These are phyloP conservation scores for Otis tarda DNA, from an alignment of 2,113 vertebrate species.

Conservation along the genomic window DNA sequence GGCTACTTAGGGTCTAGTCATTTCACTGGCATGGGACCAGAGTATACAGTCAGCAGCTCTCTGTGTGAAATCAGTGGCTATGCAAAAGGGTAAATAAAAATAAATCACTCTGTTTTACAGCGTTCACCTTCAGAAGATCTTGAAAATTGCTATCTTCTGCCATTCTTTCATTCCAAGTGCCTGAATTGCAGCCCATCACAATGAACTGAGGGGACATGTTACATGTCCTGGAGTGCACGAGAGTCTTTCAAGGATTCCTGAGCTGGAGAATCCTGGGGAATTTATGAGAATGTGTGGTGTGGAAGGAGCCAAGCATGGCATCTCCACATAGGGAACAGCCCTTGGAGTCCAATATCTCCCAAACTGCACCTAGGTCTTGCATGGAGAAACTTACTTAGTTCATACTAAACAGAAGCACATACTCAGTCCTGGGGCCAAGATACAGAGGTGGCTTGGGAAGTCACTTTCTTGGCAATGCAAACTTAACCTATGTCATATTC, in stretches of 20 bases:
- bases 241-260: background rate
- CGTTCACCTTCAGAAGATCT: background rate
- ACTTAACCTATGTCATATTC: background rate
- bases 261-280: background rate
- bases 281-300: accelerated
- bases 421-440: background rate
- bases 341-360: background rate
- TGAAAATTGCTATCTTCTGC: background rate
- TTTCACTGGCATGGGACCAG: background rate
- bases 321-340: background rate
- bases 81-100: background rate
- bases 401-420: background rate
- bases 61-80: background rate
- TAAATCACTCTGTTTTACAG: background rate
- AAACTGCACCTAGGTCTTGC: background rate
- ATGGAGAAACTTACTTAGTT: background rate
- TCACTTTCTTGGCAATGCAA: background rate
- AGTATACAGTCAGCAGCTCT: background rate
- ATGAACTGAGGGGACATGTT: background rate
- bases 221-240: background rate
- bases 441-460: background rate
- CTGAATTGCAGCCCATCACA: background rate
- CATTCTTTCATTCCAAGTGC: background rate
- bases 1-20: background rate
- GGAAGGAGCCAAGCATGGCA: background rate